Evolutionary conservation across 2,797 vertebrate genomes (phyloP), one percentile per base, ranked within the genome.

Genomic region (Gallirallus australis): DNA sequence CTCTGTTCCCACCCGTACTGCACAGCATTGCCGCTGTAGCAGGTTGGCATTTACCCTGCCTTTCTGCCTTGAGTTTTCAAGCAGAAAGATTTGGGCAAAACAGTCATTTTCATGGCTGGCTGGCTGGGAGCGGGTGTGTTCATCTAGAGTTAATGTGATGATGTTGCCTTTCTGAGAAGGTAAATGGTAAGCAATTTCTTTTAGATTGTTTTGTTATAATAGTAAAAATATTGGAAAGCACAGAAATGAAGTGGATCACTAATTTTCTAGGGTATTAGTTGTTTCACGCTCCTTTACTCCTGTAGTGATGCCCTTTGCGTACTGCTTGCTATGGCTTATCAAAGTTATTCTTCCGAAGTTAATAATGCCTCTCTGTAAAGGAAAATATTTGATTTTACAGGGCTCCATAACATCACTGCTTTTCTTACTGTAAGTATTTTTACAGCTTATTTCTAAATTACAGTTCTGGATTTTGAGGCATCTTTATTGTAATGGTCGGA

Each of bases 351-450:
- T 81, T 64, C 50, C 57, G 20, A 82, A 73, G 17, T 48, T 91
- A 39, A 52, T 75, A 57, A 75, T 61, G 14, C 9, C 65, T 78
- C 9, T 76, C 7, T 72, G n/a, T 90, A 95, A 95, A 91, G 28
- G 8, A 86, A 83, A 89, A 76, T 89, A 54, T 81, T 96, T 91
- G 65, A 79, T 96, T 63, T 96, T 92, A 52, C 75, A 98, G 98
- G 85, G 60, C 75, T 97, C 15, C 69, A 76, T 27, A 87, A 93
- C 17, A 82, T 91, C 59, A 94, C 96, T 7, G 10, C 65, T 52
- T 93, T 97, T 70, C 71, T 97, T 57, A 60, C 86, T 15, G 98
- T 98, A 95, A 98, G 97, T 98, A 94, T 73, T 57, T 90, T 77
- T 68, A 24, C 16, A 33, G 16, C 25, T 27, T 89, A 4, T 78